phyloP scores from a whole-genome alignment of 2,113 vertebrate genomes.

The Percina caprodes region DNA sequence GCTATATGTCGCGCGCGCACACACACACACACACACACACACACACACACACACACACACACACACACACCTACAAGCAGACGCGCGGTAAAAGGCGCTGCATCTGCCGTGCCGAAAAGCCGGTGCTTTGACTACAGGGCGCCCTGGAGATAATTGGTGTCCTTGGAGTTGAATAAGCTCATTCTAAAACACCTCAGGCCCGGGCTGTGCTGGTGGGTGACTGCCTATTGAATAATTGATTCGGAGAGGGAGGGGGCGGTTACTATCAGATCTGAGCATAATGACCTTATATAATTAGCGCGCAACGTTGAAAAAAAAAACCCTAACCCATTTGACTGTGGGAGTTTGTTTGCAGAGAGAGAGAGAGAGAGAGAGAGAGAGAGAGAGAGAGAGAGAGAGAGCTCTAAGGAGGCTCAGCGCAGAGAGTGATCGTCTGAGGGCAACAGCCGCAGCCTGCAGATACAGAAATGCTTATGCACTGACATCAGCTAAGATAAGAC shows the following conservation, averaged over 20 bases:
- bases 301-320: slow-evolving; percentile 79
- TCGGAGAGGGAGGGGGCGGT: slow-evolving; percentile 90
- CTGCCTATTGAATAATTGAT: slow-evolving; percentile 99
- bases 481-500: slow-evolving; percentile 66
- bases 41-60: background rate
- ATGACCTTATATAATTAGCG: slow-evolving; percentile 99
- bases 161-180: slow-evolving; percentile 99
- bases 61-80: background rate
- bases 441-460: slow-evolving; percentile 60
- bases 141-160: slow-evolving; percentile 98
- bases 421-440: slow-evolving; percentile 47
- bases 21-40: background rate
- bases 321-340: slow-evolving; percentile 58
- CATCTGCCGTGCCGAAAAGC: slow-evolving; percentile 90
- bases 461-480: slow-evolving; percentile 61
- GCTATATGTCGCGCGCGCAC: background rate
- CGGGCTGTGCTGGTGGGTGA: slow-evolving; percentile 87
- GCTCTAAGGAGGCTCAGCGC: slow-evolving; percentile 35
- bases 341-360: slow-evolving; percentile 50
- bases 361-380: background rate
- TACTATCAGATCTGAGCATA: slow-evolving; percentile 97
- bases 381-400: background rate
- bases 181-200: slow-evolving; percentile 94
- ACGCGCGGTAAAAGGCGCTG: slow-evolving; percentile 71
- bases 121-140: slow-evolving; percentile 89